phyloP scores from a whole-genome alignment of 2,113 vertebrate genomes.

The Lagenorhynchus albirostris region DNA sequence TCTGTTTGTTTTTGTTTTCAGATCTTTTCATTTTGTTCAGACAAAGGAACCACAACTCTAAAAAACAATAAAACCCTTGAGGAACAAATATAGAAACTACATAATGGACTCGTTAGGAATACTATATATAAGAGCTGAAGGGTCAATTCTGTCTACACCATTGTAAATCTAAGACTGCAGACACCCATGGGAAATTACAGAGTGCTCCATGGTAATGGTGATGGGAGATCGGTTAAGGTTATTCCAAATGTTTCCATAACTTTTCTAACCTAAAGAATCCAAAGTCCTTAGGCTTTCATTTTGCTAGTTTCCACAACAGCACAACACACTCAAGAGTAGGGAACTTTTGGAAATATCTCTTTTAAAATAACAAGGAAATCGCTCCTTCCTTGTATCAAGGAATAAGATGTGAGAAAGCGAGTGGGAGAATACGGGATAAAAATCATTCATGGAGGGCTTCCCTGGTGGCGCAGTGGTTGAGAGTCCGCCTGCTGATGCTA shows the following conservation, averaged over 20 bases:
- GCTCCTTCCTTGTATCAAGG: background rate
- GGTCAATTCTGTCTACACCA: background rate
- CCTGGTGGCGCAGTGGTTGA: too few relatives aligned
- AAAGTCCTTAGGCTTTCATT: background rate
- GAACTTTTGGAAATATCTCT: background rate
- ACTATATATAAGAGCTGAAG: background rate
- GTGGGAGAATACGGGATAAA: background rate
- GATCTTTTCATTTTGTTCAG: constrained; percentile 34
- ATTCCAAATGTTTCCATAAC: background rate
- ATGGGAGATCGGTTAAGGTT: background rate
- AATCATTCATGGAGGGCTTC: background rate
- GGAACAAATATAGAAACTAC: background rate
- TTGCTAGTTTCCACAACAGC: background rate
- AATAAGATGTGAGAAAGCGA: background rate
- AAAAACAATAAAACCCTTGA: background rate
- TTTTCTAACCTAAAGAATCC: constrained; percentile 24
- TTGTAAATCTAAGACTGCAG: background rate
- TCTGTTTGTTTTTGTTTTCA: background rate
- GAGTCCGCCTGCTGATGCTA: too few relatives aligned
- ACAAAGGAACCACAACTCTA: constrained; percentile 4
- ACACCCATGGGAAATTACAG: background rate
- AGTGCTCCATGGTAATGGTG: background rate
- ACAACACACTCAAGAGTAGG: background rate
- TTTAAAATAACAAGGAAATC: constrained; percentile 6
- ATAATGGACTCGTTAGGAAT: background rate